Conservation (phyloP, 2,113 vertebrate species). For the Polypterus bichir region DNA sequence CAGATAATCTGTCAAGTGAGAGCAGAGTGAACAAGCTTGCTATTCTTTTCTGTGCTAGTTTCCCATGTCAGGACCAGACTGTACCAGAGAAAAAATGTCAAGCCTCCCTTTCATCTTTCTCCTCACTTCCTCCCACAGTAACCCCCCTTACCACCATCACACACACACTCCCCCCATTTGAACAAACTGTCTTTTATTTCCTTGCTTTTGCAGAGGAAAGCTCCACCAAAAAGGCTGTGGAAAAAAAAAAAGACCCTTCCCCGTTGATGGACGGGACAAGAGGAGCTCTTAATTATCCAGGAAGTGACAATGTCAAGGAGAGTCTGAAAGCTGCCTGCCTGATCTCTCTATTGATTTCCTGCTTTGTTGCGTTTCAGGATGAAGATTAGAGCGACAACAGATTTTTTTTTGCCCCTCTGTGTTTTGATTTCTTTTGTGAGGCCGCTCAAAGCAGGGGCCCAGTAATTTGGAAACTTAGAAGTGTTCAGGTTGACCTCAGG, state of each 20-base stretch:
- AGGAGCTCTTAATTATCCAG: slow-evolving; percentile 50
- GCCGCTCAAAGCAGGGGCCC: slow-evolving; percentile 12
- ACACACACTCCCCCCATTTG: slow-evolving; percentile 29
- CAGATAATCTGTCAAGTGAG: slow-evolving; percentile 47
- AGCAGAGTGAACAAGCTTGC: slow-evolving; percentile 47
- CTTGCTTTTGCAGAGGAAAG: slow-evolving; percentile 30
- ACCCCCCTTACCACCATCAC: slow-evolving; percentile 1
- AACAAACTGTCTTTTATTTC: slow-evolving; percentile 58
- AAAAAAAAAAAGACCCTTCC: slow-evolving; percentile 28
- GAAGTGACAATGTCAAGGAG: slow-evolving; percentile 45
- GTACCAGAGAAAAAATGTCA: slow-evolving; percentile 38
- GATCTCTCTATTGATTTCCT: slow-evolving; percentile 32
- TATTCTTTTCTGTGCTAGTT: slow-evolving; percentile 54
- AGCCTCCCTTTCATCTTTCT: slow-evolving; percentile 50
- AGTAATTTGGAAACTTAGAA: slow-evolving; percentile 15
- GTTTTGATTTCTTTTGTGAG: slow-evolving; percentile 20
- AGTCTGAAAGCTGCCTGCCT: slow-evolving; percentile 23
- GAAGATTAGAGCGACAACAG: slow-evolving; percentile 19
- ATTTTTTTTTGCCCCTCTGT: slow-evolving; percentile 19
- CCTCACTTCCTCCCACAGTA: slow-evolving; percentile 32
- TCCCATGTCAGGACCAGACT: slow-evolving; percentile 55
- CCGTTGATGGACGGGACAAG: slow-evolving; percentile 27
- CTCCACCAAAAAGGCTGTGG: slow-evolving; percentile 30
- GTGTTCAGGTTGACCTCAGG: slow-evolving; percentile 20
- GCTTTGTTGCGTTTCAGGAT: slow-evolving; percentile 28